These are phyloP conservation scores for Ariopsis seemanni DNA, from an alignment of 2,113 vertebrate species.

Conservation along the genomic window DNA sequence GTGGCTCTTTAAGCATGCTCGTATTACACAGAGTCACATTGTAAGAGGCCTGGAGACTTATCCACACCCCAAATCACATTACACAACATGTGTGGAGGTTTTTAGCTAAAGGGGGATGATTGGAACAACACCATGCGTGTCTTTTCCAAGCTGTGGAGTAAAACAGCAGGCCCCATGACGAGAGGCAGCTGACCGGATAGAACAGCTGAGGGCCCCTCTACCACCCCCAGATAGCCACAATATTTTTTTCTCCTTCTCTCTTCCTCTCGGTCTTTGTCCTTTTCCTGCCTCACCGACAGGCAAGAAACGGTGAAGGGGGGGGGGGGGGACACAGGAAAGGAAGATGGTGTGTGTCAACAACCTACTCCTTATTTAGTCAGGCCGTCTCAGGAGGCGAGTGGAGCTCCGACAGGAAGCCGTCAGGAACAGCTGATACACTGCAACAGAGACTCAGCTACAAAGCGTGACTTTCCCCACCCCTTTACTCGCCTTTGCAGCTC, in stretches of 20 bases:
- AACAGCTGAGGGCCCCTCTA: constrained; percentile 47
- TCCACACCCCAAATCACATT: constrained; percentile 42
- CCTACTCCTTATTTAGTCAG: constrained; percentile 51
- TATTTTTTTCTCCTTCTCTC: constrained; percentile 12
- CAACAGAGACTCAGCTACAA: constrained; percentile 33
- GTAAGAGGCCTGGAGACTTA: constrained; percentile 23
- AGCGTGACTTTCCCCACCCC: background rate
- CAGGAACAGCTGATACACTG: constrained; percentile 48
- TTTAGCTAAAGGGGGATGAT: background rate
- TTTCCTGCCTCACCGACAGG: constrained; percentile 12
- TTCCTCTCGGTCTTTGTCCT: constrained; percentile 22
- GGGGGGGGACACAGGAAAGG: background rate
- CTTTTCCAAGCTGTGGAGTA: constrained; percentile 29
- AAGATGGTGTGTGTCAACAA: background rate
- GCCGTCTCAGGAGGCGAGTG: constrained; percentile 22
- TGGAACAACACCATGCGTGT: constrained; percentile 37
- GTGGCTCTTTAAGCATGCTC: constrained; percentile 14
- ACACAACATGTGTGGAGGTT: constrained; percentile 27
- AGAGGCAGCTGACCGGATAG: constrained; percentile 39
- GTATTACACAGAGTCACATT: constrained; percentile 19
- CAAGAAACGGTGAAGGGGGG: background rate
- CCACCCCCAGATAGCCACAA: constrained; percentile 25
- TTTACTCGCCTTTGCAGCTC: background rate
- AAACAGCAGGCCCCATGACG: constrained; percentile 33
- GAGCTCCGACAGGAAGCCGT: constrained; percentile 38